Conservation (phyloP, 2,797 vertebrate genomes). For the Eutrigla gurnardus region DNA sequence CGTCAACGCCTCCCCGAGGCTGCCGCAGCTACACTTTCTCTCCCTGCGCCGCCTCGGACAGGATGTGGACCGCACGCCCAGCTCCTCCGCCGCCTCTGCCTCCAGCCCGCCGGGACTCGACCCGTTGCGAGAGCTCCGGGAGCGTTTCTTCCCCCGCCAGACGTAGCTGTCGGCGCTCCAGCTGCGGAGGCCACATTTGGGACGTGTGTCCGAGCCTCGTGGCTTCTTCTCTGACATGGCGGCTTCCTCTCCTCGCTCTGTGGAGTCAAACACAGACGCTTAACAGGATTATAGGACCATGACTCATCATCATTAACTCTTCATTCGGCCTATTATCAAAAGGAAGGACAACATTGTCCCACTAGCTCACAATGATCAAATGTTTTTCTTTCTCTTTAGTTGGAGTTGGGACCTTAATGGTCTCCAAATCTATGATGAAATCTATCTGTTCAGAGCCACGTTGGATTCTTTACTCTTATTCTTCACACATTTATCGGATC, state of each 20-base stretch:
- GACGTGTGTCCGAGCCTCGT: slow-evolving; percentile 88
- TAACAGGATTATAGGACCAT: not conserved
- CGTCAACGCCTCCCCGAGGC: slow-evolving; percentile 79
- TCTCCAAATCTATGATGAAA: not conserved
- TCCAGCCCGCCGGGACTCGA: slow-evolving; percentile 74
- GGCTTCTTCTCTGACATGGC: slow-evolving; percentile 85
- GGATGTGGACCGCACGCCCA: slow-evolving; percentile 74
- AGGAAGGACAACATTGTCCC: not conserved
- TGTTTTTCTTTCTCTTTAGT: not conserved
- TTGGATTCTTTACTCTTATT: not conserved
- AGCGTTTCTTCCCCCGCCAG: slow-evolving; percentile 94
- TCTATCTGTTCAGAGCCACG: not conserved
- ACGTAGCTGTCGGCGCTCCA: slow-evolving; percentile 95
- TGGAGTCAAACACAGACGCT: slow-evolving; percentile 12
- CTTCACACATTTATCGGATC: not conserved
- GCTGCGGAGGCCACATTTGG: slow-evolving; percentile 90
- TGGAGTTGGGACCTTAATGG: not conserved
- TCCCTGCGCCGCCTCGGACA: slow-evolving; percentile 86
- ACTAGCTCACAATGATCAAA: no score
- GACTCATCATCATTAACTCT: not conserved
- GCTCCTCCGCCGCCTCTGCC: slow-evolving; percentile 70
- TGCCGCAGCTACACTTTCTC: slow-evolving; percentile 90
- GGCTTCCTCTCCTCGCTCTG: slow-evolving; percentile 45
- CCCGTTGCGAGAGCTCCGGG: slow-evolving; percentile 86
- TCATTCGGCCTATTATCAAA: not conserved